Conservation (phyloP, 1,140 invertebrate species). For the Ctenoplectra terminalis region DNA sequence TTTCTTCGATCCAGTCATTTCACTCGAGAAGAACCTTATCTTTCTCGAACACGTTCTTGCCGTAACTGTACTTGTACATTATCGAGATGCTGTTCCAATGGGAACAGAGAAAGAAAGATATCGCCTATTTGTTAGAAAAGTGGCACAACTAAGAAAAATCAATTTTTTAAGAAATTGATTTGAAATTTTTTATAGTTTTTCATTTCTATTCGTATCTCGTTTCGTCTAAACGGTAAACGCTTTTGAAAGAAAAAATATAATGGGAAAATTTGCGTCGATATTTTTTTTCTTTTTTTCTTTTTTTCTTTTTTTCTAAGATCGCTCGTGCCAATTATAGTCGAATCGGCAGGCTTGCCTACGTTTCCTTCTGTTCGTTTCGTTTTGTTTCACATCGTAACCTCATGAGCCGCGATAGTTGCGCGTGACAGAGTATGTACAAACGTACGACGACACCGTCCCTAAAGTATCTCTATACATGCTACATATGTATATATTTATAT, state of each 20-base stretch:
- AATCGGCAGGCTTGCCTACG: too few relatives aligned
- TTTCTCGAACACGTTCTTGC: neutral
- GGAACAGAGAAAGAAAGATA: neutral
- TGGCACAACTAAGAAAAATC: too few relatives aligned
- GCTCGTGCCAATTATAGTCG: too few relatives aligned
- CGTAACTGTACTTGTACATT: neutral
- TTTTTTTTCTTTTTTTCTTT: too few relatives aligned
- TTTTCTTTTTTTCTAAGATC: too few relatives aligned
- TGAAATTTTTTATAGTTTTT: too few relatives aligned
- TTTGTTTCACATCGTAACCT: neutral
- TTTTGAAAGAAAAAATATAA: neutral
- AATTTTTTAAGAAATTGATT: too few relatives aligned
- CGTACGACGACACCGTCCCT: constrained; percentile 28
- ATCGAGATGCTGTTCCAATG: too few relatives aligned
- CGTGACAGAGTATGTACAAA: constrained; percentile 51
- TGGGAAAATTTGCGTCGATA: neutral
- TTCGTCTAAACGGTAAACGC: neutral
- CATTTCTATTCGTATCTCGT: too few relatives aligned
- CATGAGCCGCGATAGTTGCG: constrained; percentile 8
- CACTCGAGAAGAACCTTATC: neutral
- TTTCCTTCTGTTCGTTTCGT: neutral
- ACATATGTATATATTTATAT: constrained; percentile 45
- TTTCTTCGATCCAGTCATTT: neutral
- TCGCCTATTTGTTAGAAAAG: too few relatives aligned
- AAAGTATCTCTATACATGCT: constrained; percentile 31